These are phyloP conservation scores for Calameuta pallipes DNA, from an alignment of 2,888 invertebrate genomes.

Conservation along the genomic window DNA sequence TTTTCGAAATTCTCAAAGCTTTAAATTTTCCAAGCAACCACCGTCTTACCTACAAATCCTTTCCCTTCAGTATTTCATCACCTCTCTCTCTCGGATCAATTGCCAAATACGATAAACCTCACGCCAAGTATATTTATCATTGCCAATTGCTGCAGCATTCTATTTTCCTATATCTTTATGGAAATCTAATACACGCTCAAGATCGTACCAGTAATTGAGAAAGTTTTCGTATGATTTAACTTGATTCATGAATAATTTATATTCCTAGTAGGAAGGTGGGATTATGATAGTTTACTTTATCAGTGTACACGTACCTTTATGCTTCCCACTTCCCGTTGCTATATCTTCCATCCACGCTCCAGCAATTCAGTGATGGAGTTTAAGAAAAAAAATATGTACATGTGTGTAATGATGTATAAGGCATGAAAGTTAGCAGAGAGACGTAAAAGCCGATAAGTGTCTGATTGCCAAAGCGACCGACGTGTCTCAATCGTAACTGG, in stretches of 20 bases:
- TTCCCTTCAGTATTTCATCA: not conserved
- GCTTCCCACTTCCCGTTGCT: not conserved
- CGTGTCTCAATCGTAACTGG: not conserved
- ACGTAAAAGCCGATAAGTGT: no score
- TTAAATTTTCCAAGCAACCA: not conserved
- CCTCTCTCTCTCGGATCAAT: not conserved
- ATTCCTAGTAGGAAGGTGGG: not conserved
- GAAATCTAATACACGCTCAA: not conserved
- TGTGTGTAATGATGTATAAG: no score
- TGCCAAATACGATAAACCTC: not conserved
- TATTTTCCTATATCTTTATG: not conserved
- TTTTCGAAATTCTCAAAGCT: not conserved
- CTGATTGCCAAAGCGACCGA: not conserved
- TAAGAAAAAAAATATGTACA: not conserved
- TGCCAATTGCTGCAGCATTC: not conserved
- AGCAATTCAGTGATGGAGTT: not conserved
- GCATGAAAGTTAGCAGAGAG: no score
- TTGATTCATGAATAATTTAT: not conserved
- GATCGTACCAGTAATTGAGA: not conserved
- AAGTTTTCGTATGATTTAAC: not conserved
- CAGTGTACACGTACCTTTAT: not conserved
- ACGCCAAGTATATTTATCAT: not conserved
- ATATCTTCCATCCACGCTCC: not conserved
- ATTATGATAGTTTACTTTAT: not conserved
- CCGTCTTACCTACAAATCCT: not conserved